Conservation (phyloP, 53 echinoderm and acorn worm genomes). For the Stichopus horrens region DNA sequence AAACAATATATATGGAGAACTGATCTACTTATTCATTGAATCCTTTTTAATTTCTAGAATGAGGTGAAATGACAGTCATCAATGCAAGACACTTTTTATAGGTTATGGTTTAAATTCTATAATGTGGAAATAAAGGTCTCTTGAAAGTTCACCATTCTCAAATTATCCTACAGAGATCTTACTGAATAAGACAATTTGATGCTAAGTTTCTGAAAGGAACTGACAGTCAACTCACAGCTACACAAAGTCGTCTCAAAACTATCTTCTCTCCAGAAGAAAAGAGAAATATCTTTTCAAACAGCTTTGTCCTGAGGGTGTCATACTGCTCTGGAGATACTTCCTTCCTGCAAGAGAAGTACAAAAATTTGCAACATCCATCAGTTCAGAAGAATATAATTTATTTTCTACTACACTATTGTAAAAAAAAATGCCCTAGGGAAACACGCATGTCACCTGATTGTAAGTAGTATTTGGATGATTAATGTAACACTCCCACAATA, state of each 20-base stretch:
- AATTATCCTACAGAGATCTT: too few relatives aligned
- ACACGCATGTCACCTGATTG: slow-evolving; percentile 8
- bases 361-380: slow-evolving; percentile 46
- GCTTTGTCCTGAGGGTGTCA: slow-evolving; percentile 78
- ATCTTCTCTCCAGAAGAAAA: slow-evolving; percentile 77
- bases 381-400: slow-evolving; percentile 3
- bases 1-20: too few relatives aligned
- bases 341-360: slow-evolving; percentile 52
- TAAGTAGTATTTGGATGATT: slow-evolving; percentile 4
- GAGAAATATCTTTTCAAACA: slow-evolving; percentile 91
- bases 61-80: too few relatives aligned
- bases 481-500: slow-evolving; percentile 10
- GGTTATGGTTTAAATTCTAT: too few relatives aligned
- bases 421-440: neutral
- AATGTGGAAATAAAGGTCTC: too few relatives aligned
- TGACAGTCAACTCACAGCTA: slow-evolving; percentile 75
- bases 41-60: too few relatives aligned
- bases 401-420: neutral
- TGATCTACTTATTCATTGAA: too few relatives aligned
- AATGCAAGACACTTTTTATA: too few relatives aligned
- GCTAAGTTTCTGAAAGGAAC: neutral
- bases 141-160: too few relatives aligned
- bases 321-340: slow-evolving; percentile 95
- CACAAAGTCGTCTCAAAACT: slow-evolving; percentile 92
- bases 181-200: too few relatives aligned